Conservation (phyloP, 2,797 vertebrate genomes). For the Clarias laeviceps region DNA sequence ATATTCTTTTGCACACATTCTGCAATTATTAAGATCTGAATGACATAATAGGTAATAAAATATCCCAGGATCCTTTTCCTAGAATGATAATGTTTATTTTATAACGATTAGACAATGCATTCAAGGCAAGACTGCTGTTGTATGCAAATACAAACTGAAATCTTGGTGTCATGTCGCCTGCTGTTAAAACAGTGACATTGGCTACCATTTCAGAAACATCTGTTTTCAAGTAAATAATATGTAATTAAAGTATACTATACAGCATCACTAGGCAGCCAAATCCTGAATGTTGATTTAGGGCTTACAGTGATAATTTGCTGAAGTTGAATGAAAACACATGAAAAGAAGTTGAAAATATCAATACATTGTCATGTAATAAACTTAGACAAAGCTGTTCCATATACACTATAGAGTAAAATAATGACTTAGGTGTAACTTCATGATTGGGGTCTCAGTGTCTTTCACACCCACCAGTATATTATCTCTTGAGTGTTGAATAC, state of each 20-base stretch:
- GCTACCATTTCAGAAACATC: not conserved
- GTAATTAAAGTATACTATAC: not conserved
- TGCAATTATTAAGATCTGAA: not conserved
- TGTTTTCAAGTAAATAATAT: conserved; percentile 1
- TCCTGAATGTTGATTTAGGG: not conserved
- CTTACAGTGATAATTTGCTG: not conserved
- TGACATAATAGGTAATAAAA: not conserved
- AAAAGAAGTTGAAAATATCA: not conserved
- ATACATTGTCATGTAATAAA: conserved; percentile 7
- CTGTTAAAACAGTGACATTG: not conserved
- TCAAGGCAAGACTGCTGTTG: not conserved
- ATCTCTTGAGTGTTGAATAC: conserved; percentile 6
- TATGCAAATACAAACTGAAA: not conserved
- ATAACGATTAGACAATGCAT: not conserved
- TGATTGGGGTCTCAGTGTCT: not conserved
- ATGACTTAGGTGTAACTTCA: not conserved
- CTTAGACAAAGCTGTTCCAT: not conserved
- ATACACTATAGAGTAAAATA: not conserved
- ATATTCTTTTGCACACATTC: not conserved
- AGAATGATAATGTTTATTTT: not conserved
- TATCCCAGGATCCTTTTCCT: not conserved
- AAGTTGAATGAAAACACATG: not conserved
- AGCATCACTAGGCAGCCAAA: not conserved
- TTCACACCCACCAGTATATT: not conserved
- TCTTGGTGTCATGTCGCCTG: not conserved